These are phyloP conservation scores for Misgurnus anguillicaudatus DNA, from an alignment of 2,113 vertebrate species.

Conservation along the genomic window DNA sequence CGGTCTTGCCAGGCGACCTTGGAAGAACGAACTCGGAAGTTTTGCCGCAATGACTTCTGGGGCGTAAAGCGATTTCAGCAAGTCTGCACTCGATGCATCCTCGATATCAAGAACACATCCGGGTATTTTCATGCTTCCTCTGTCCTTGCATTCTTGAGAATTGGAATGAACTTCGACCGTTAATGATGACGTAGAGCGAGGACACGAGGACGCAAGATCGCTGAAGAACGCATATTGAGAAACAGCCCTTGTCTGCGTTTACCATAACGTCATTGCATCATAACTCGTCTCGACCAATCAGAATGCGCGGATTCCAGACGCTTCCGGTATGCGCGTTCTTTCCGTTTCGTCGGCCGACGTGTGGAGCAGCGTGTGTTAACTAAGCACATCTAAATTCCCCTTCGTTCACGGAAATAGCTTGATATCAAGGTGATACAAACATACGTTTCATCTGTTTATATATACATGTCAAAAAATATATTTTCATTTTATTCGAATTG, in stretches of 20 bases:
- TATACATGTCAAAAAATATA: background rate
- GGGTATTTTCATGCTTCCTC: too few species aligned
- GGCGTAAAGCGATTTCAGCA: too few species aligned
- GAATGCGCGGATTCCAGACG: background rate
- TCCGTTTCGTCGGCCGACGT: conserved; percentile 41
- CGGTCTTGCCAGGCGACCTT: too few species aligned
- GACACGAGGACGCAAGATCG: too few species aligned
- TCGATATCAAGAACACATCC: too few species aligned
- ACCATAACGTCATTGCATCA: background rate
- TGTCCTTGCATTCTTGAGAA: too few species aligned
- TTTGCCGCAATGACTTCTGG: too few species aligned
- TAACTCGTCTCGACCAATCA: conserved; percentile 47
- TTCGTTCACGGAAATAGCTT: conserved; percentile 13
- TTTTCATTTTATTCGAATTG: background rate
- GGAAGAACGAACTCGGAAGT: too few species aligned
- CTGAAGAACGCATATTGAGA: too few species aligned
- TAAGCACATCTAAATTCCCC: conserved; percentile 22
- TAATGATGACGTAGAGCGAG: too few species aligned
- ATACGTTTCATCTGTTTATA: background rate
- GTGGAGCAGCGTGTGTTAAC: conserved; percentile 46
- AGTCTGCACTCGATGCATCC: too few species aligned
- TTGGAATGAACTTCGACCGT: too few species aligned
- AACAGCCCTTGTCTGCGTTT: background rate
- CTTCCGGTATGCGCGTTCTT: conserved; percentile 55
- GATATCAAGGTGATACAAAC: conserved; percentile 53